Base-by-base conservation (phyloP, 2,888 invertebrate genomes). In the Helicoverpa assulta region DNA sequence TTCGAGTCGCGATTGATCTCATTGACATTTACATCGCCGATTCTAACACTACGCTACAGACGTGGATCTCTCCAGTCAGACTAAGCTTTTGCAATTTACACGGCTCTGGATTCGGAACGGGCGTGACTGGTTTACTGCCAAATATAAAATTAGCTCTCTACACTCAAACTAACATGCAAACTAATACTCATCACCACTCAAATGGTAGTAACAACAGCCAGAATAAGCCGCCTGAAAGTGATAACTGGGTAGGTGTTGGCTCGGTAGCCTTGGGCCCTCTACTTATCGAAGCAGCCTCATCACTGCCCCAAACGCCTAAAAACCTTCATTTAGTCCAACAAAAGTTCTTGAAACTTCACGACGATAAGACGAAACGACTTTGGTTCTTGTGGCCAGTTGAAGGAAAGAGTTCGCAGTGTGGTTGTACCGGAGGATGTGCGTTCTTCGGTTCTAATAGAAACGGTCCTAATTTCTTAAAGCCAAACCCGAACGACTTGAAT, bases 371-470 rank as follows among this genome's bases (percentile, higher is more conserved):
- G 0, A 98, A 98, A 88, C 96, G 99, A 68, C 94, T 99, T 47
- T 99, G 99, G 98, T 99, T 99, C 89, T 93, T 99, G 33, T 99
- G 99, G 99, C 97, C 98, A 0, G 96, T 96, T 19, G 97, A 97
- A 81, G 96, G 96, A 2, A 97, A 97, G 80, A 96, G 96, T 69
- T 95, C 97, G 0, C 98, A 98, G 82, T 99, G 99, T 90, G 99
- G 99, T 0, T 99, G 99, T 90, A 98, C 98, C 40, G 99, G 99
- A 3, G 99, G 99, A 0, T 99, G 99, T 88, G 96, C 96, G 14
- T 99, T 99, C 95, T 99, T 99, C 89, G 99, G 99, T 2, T 97
- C 97, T 65, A 99, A 99, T 91, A 97, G 97, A 86, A 99, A 99
- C 90, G 99, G 99, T 0, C 95, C 97, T 14, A 97, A 97, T 80